Base-by-base conservation (phyloP, 2,797 vertebrate genomes). In the Austrolebias charrua region DNA sequence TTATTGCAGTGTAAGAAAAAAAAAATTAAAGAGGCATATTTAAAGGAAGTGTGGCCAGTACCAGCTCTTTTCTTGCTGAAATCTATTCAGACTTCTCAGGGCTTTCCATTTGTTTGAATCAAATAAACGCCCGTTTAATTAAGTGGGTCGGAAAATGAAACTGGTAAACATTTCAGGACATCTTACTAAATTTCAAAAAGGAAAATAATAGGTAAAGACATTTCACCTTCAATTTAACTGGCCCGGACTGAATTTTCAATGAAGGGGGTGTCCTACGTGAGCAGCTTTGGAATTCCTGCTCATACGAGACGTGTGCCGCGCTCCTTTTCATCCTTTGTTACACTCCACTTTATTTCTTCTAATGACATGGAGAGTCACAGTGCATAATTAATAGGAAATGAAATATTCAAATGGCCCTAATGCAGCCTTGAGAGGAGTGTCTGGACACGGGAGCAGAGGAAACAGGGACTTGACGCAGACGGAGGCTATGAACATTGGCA, bases 381-480 rank as follows among this genome's bases (percentile, higher is more conserved):
- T 98, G 95, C 96, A 99, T 99, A 98, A 98, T 98, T 99, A 98
- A 98, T 98, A 98, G 96, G 96, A 98, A 98, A 99, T 98, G 95
- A 98, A 98, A 99, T 98, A 99, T 98, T 99, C 96, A 99, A 98
- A 98, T 98, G 95, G 95, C 95, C 94, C 95, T 98, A 98, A 98
- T 98, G 96, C 94, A 96, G 95, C 93, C 93, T 93, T 93, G 93
- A 94, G 94, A 96, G 95, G 95, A 95, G 94, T 88, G 92, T 94
- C 89, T 95, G 95, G 95, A 97, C 95, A 94, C 87, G 93, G 93
- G 84, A 93, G 93, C 92, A 91, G 85, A 83, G 91, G 94, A 94
- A 92, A 89, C 86, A 87, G 92, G 92, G 93, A 92, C 80, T 66
- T 93, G 95, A 94, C 94, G 93, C 93, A 88, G 87, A 91, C 87